Conservation (phyloP, 2,888 invertebrate species). For the Agrypnus murinus region DNA sequence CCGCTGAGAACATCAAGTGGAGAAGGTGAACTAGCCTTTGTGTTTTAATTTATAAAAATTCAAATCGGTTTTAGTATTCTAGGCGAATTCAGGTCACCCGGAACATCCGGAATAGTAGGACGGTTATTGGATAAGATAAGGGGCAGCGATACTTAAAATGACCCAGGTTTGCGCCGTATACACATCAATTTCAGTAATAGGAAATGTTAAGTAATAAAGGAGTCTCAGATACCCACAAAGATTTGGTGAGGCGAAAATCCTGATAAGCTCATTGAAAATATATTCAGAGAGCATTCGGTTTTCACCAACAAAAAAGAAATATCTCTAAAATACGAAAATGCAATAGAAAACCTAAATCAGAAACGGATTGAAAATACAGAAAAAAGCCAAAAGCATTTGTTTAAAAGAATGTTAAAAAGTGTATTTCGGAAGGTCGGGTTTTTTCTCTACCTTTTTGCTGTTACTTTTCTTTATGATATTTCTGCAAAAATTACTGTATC, state of each 20-base stretch:
- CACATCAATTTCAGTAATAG: conserved; percentile 28
- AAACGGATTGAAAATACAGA: conserved; percentile 7
- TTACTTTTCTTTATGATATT: too few relatives aligned
- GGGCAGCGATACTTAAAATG: conserved; percentile 25
- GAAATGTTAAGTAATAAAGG: conserved; percentile 29
- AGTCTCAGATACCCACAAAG: conserved; percentile 24
- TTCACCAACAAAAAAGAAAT: conserved; percentile 21
- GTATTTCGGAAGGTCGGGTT: too few relatives aligned
- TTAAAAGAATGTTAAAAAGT: conserved; percentile 66
- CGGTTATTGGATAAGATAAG: conserved; percentile 30
- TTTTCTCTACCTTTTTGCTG: too few relatives aligned
- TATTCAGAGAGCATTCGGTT: conserved; percentile 23
- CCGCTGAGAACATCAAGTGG: neutral
- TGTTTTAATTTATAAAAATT: conserved; percentile 25
- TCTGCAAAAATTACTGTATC: too few relatives aligned
- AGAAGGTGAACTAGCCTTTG: conserved; percentile 5
- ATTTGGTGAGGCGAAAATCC: conserved; percentile 27
- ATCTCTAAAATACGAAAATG: conserved; percentile 8
- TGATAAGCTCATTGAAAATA: conserved; percentile 29
- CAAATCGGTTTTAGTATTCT: conserved; percentile 26
- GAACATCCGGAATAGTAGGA: conserved; percentile 27
- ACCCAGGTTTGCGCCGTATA: conserved; percentile 27
- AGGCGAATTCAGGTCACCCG: conserved; percentile 21
- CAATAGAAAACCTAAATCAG: conserved; percentile 11
- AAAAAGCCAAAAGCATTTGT: conserved; percentile 5